Evolutionary conservation across 2,113 vertebrate species (phyloP).

Genomic region (Gallinago paraguaiae): DNA sequence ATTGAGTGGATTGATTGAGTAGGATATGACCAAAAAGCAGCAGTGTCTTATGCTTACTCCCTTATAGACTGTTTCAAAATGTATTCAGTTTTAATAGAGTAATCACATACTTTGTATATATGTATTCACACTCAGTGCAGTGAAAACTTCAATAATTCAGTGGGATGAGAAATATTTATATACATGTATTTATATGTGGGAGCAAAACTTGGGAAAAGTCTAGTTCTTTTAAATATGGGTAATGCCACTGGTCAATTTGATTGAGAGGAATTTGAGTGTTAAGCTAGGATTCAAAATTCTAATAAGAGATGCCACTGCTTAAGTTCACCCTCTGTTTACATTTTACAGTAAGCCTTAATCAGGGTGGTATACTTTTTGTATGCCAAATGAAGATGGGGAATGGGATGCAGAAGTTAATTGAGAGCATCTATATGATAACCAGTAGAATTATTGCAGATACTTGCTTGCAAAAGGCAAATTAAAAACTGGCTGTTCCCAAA

Average conservation of each 20-base stretch:
- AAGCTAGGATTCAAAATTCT: not conserved
- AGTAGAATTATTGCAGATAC: not conserved
- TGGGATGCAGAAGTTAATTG: not conserved
- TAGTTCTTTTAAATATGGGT: not conserved
- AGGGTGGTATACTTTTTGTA: not conserved
- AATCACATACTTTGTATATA: not conserved
- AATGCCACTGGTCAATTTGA: not conserved
- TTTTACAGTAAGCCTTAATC: not conserved
- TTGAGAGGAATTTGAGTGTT: not conserved
- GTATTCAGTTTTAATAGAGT: not conserved
- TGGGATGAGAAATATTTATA: not conserved
- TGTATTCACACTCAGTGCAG: not conserved
- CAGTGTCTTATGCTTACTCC: not conserved
- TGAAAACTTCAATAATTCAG: not conserved
- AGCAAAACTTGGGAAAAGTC: not conserved
- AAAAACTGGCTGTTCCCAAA: not conserved
- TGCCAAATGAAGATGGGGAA: not conserved
- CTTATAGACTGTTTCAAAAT: accelerated
- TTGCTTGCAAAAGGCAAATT: not conserved
- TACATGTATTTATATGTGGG: not conserved
- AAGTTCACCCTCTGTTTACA: not conserved
- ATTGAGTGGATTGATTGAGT: not conserved
- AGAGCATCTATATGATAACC: not conserved
- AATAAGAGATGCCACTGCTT: not conserved
- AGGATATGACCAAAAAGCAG: not conserved